phyloP scores from a whole-genome alignment of 2,888 invertebrate genomes.

The Pyrrhia umbra region DNA sequence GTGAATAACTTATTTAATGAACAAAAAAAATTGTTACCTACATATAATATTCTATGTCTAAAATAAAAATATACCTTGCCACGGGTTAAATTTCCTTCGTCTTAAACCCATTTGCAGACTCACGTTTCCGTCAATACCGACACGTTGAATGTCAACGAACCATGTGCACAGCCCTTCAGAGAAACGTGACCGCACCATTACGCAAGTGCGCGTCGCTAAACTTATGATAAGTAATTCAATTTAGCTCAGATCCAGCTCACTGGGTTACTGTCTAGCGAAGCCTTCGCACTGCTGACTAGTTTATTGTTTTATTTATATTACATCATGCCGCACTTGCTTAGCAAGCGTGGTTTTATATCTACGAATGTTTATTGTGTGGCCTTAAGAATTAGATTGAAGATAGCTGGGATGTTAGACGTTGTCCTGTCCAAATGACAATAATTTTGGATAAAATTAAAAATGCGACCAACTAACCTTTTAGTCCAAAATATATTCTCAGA shows the following conservation, averaged over 20 bases:
- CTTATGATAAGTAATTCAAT: constrained; percentile 32
- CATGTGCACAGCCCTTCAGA: constrained; percentile 3
- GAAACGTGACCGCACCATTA: not conserved
- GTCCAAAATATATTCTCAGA: not conserved
- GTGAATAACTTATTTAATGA: not conserved
- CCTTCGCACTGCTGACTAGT: constrained; percentile 17
- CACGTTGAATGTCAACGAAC: not conserved
- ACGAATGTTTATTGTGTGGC: too few species aligned
- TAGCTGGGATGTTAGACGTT: too few species aligned
- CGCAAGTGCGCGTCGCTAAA: not conserved
- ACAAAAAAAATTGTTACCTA: too few species aligned
- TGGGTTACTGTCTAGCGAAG: constrained; percentile 13
- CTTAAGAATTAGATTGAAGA: too few species aligned
- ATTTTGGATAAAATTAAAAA: too few species aligned
- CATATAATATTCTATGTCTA: too few species aligned
- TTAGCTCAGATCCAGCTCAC: not conserved
- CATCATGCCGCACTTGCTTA: not conserved
- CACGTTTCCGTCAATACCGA: not conserved
- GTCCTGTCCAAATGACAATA: too few species aligned
- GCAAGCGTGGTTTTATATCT: not conserved
- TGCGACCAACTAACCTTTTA: too few species aligned
- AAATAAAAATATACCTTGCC: not conserved
- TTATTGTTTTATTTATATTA: constrained; percentile 14
- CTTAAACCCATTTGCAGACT: not conserved
- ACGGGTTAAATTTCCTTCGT: not conserved